phyloP scores from a whole-genome alignment of 2,113 vertebrate genomes.

The Sarotherodon lohbergeri region DNA sequence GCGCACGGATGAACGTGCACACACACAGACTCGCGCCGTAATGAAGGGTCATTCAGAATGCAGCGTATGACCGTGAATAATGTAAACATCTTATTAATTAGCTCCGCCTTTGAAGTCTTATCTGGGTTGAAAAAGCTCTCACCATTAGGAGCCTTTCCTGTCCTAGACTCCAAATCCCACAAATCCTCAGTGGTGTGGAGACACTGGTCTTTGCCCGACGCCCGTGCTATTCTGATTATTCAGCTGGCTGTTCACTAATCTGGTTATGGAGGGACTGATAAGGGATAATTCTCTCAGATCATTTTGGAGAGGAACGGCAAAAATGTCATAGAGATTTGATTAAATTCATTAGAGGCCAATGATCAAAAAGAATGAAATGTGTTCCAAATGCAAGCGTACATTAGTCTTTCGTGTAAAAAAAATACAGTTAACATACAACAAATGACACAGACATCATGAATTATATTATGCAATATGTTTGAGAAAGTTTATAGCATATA shows the following conservation, averaged over 20 bases:
- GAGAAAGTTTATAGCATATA: background rate
- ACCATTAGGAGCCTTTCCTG: conserved; percentile 47
- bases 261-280: conserved; percentile 43
- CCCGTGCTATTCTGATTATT: conserved; percentile 48
- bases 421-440: background rate
- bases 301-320: conserved; percentile 16
- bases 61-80: conserved; percentile 63
- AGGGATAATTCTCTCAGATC: conserved; percentile 48
- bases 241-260: conserved; percentile 44
- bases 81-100: conserved; percentile 78
- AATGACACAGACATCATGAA: background rate
- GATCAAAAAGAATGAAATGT: conserved; percentile 31
- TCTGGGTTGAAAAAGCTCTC: conserved; percentile 58
- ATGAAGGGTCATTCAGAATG: conserved; percentile 56
- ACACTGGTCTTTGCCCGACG: conserved; percentile 30
- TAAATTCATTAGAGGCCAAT: conserved; percentile 30
- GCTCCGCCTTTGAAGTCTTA: conserved; percentile 72
- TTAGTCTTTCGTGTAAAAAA: background rate
- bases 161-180: conserved; percentile 60
- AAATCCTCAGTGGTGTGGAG: conserved; percentile 50
- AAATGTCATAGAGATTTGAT: conserved; percentile 43
- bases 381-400: background rate
- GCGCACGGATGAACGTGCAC: background rate
- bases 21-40: conserved; percentile 1
- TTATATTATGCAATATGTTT: background rate